Evolutionary conservation across 2,113 vertebrate genomes (phyloP).

Genomic region (Anthoscopus minutus): DNA sequence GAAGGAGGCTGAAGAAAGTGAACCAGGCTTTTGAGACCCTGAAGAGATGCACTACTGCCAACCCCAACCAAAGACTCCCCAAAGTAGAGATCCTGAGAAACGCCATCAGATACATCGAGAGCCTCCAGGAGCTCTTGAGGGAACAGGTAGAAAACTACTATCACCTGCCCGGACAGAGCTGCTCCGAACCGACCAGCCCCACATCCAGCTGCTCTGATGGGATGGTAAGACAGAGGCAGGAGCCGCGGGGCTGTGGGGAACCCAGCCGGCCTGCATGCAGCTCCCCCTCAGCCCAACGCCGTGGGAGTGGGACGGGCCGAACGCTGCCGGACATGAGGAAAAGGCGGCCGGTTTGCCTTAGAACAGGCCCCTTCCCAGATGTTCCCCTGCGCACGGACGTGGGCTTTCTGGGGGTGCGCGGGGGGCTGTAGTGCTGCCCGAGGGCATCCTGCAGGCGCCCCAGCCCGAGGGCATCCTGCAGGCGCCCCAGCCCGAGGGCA

Average conservation of each 20-base stretch:
- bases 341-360: not conserved
- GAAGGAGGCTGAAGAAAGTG: constrained; percentile 93
- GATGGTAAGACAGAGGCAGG: constrained; percentile 76
- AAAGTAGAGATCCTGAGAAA: constrained; percentile 98
- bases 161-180: constrained; percentile 78
- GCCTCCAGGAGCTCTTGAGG: constrained; percentile 89
- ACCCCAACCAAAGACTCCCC: constrained; percentile 92
- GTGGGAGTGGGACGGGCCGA: not conserved
- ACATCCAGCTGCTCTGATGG: constrained; percentile 90
- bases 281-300: not conserved
- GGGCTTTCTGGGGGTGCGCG: not conserved
- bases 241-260: not conserved
- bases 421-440: not conserved
- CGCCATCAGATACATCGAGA: constrained; percentile 95
- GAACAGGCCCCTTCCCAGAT: not conserved
- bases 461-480: not conserved
- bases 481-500: not conserved
- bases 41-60: constrained; percentile 89
- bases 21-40: constrained; percentile 96
- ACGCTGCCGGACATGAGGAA: not conserved
- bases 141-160: constrained; percentile 94
- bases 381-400: too few species aligned
- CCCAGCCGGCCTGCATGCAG: not conserved
- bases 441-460: not conserved
- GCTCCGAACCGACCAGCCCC: constrained; percentile 89